phyloP scores from a whole-genome alignment of 2,113 vertebrate species.

The Apistogramma diplotaenia region DNA sequence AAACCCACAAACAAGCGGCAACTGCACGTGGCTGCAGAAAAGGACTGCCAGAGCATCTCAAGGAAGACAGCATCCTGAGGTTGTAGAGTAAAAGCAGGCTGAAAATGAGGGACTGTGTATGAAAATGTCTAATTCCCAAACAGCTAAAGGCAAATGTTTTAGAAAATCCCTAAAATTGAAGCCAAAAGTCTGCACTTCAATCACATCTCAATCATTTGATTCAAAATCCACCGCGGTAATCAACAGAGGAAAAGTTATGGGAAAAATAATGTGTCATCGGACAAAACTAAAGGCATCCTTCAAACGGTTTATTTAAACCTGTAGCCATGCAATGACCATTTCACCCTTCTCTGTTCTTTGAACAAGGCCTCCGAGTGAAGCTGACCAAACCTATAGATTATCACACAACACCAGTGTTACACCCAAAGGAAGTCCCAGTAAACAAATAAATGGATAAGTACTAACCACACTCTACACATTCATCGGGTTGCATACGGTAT shows the following conservation, averaged over 20 bases:
- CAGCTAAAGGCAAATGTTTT: background rate
- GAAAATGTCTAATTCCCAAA: background rate
- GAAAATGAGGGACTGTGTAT: background rate
- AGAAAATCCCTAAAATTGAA: background rate
- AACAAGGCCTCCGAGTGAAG: background rate
- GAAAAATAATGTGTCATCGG: background rate
- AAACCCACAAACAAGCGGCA: background rate
- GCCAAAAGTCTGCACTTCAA: background rate
- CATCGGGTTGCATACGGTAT: background rate
- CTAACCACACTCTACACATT: conserved; percentile 11
- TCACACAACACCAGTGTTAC: conserved; percentile 19
- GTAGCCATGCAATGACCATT: background rate
- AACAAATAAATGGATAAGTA: conserved; percentile 22
- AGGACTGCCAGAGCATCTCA: background rate
- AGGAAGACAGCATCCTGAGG: background rate
- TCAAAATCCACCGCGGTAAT: too few relatives aligned
- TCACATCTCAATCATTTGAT: background rate
- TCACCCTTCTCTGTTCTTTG: conserved; percentile 7
- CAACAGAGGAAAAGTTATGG: background rate
- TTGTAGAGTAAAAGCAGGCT: background rate
- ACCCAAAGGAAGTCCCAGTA: conserved; percentile 22
- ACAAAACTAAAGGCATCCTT: background rate
- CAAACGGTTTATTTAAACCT: background rate
- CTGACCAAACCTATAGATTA: background rate
- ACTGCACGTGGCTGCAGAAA: background rate